Base-by-base conservation (phyloP, 2,888 invertebrate genomes). In the Molanna angustata region DNA sequence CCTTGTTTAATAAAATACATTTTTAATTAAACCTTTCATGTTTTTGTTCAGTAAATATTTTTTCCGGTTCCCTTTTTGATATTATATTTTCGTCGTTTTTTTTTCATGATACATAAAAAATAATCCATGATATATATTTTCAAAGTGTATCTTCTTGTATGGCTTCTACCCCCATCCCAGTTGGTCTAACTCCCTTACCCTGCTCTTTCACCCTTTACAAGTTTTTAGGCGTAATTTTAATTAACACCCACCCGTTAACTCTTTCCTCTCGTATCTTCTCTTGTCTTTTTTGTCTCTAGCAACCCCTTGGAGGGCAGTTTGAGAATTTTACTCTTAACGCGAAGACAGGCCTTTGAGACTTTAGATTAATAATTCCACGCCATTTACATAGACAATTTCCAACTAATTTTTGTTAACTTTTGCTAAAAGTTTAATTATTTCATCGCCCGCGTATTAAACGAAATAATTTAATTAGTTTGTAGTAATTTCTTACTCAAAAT, bases 191-290 rank as follows among this genome's bases (percentile, higher is more conserved):
- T n/a, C n/a, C n/a, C n/a, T n/a, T n/a, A n/a, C n/a, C n/a, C n/a
- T n/a, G 33, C 42, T 14, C 32, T 47, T 35, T 31, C 32, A 50
- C 51, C 53, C 49, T 41, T 52, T 51, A 54, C 57, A 57, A 57
- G 57, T 57, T 57, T 57, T 57, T 58, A 58, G 54, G 52, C 42
- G 47, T 52, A 58, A 58, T 58, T 58, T 58, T 58, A 58, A 58
- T 58, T 58, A 58, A 55, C 58, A 55, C 54, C 39, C 46, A 33
- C 54, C 49, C 54, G 41, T 9, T 37, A 40, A 49, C 55, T 52
- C 52, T 52, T 49, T 47, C 54, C 42, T 33, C 39, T n/a, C 13
- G 19, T 18, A 14, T 35, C 35, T 35, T 46, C 17, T 44, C 44
- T 20, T 37, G 37, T 47, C 37, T 16, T 49, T 49, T 42, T 49